A percentile compares a stretch with the other conserved stretches of the same genome.
Conservation (phyloP, 1,140 invertebrate genomes). For the Geopemphigus sp. region DNA sequence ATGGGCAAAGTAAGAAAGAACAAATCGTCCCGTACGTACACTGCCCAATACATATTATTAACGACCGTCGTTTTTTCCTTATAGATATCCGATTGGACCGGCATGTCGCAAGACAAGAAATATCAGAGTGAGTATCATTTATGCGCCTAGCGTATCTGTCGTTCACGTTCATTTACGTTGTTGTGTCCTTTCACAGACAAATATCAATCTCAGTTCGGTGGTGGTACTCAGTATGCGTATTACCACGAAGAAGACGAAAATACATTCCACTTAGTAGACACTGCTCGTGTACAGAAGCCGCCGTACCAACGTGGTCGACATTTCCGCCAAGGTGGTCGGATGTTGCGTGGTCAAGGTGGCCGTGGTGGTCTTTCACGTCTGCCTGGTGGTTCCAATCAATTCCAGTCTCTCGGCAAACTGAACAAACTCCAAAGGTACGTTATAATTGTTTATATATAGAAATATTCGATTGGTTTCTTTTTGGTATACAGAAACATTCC, state of each 20-base stretch:
- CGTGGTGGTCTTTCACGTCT: constrained; percentile 55
- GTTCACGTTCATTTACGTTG: too few relatives aligned
- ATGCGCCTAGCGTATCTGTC: too few relatives aligned
- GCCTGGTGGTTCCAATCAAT: constrained; percentile 59
- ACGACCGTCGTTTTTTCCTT: constrained; percentile 52
- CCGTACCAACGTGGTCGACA: constrained; percentile 80
- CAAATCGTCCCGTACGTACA: not conserved
- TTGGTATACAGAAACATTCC: too few relatives aligned
- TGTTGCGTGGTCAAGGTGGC: constrained; percentile 73
- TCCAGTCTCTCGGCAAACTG: constrained; percentile 55
- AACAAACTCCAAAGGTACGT: constrained; percentile 62
- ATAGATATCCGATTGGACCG: constrained; percentile 95
- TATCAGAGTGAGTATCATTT: constrained; percentile 76
- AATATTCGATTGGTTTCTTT: too few relatives aligned
- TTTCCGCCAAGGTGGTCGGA: constrained; percentile 75
- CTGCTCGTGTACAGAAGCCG: constrained; percentile 84
- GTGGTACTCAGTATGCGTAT: constrained; percentile 92
- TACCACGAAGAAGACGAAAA: constrained; percentile 98
- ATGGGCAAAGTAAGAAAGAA: constrained; percentile 75
- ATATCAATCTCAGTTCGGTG: constrained; percentile 92
- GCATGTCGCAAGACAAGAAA: constrained; percentile 91
- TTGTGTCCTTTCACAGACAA: constrained; percentile 69
- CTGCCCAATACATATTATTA: constrained; percentile 44
- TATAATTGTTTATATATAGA: not conserved
- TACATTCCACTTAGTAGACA: constrained; percentile 97